These are phyloP conservation scores for Zhengitettix transpicula DNA, from an alignment of 2,888 invertebrate genomes.

Conservation along the genomic window DNA sequence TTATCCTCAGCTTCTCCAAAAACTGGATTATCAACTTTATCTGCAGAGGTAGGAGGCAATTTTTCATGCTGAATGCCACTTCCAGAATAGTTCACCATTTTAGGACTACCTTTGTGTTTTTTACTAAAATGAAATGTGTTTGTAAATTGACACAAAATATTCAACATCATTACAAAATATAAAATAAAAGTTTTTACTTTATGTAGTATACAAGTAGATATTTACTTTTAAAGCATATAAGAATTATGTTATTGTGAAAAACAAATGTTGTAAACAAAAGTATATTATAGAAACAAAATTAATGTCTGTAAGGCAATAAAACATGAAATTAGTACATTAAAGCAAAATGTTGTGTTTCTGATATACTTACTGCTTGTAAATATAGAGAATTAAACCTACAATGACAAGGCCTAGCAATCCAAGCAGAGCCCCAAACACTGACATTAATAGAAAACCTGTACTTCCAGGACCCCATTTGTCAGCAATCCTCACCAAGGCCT, in stretches of 20 bases:
- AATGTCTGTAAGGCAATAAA: not conserved
- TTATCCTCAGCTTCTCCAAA: slow-evolving; percentile 16
- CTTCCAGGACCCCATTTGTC: slow-evolving; percentile 24
- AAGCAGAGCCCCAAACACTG: slow-evolving; percentile 53
- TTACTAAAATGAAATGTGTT: slow-evolving; percentile 16
- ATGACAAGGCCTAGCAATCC: slow-evolving; percentile 59
- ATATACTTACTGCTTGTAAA: slow-evolving; percentile 48
- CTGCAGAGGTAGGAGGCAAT: slow-evolving; percentile 17
- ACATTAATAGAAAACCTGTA: slow-evolving; percentile 33
- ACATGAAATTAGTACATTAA: too few relatives aligned
- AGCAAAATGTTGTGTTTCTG: not conserved
- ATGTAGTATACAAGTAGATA: too few relatives aligned
- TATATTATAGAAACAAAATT: not conserved
- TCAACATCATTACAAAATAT: too few relatives aligned
- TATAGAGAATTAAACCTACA: slow-evolving; percentile 55
- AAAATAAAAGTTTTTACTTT: too few relatives aligned
- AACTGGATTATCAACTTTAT: slow-evolving; percentile 31
- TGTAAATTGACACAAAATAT: not conserved
- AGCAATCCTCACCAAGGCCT: slow-evolving; percentile 22
- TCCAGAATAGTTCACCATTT: slow-evolving; percentile 11
- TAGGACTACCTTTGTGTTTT: slow-evolving; percentile 19
- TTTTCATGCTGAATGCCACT: slow-evolving; percentile 19
- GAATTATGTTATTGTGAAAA: too few relatives aligned
- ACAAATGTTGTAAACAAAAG: not conserved
- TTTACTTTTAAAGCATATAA: too few relatives aligned